A percentile compares a stretch with the other conserved stretches of the same genome.
Evolutionary conservation across 2,888 invertebrate species (phyloP).

Genomic region (Chymomyza fuscimana): DNA sequence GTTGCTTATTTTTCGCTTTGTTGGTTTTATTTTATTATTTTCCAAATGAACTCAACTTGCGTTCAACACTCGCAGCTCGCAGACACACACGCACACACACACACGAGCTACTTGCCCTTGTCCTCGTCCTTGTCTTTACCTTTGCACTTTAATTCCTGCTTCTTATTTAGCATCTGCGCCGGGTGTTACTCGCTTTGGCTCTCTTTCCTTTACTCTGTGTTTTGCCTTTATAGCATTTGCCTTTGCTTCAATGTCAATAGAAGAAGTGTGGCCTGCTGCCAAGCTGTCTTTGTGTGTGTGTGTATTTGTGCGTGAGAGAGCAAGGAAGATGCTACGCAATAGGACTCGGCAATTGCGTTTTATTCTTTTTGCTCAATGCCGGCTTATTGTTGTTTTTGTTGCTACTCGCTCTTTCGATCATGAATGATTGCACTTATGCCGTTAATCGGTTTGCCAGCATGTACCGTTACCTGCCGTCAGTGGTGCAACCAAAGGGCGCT

Average conservation of each 20-base stretch:
- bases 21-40: not conserved
- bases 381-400: not conserved
- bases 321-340: too few species aligned
- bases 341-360: not conserved
- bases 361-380: conserved; percentile 33
- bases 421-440: conserved; percentile 9
- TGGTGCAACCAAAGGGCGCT: too few species aligned
- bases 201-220: not conserved
- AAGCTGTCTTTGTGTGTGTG: too few species aligned
- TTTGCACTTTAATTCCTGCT: conserved; percentile 64
- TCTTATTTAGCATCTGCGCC: conserved; percentile 72
- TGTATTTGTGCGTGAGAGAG: too few species aligned
- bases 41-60: too few species aligned
- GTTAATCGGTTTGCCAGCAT: conserved; percentile 4
- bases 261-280: conserved; percentile 33
- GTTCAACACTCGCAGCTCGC: too few species aligned
- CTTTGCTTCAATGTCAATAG: conserved; percentile 50
- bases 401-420: not conserved
- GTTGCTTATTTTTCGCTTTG: not conserved
- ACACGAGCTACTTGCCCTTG: not conserved
- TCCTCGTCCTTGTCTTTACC: not conserved
- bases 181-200: conserved; percentile 57
- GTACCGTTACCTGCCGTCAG: not conserved
- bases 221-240: conserved; percentile 7
- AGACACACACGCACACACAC: too few species aligned